A percentile compares a stretch with the other conserved stretches of the same genome.
These are phyloP conservation scores for Neria commutata DNA, from an alignment of 2,888 invertebrate species.

Conservation along the genomic window DNA sequence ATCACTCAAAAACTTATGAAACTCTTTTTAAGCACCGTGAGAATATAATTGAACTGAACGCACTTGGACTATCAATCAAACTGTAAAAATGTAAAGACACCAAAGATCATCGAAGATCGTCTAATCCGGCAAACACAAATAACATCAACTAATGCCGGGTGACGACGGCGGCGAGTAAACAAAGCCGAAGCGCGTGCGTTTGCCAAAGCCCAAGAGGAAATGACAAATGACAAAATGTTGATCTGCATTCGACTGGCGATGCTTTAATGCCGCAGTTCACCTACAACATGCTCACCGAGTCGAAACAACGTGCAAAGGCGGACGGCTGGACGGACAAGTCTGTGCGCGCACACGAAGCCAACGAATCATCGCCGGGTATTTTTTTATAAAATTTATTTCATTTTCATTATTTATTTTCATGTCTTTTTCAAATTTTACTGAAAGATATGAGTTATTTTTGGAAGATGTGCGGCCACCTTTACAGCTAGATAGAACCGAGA, in stretches of 20 bases:
- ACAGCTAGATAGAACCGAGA: neutral
- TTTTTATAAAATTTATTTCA: neutral
- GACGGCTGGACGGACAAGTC: neutral
- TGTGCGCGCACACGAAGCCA: neutral
- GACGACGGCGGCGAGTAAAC: neutral
- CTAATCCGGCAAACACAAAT: too few species aligned
- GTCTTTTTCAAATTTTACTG: neutral
- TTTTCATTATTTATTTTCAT: slow-evolving; percentile 1
- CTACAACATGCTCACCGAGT: too few species aligned
- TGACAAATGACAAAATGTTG: slow-evolving; percentile 14
- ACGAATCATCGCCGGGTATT: neutral
- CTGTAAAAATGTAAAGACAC: neutral
- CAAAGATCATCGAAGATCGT: neutral
- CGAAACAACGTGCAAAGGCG: neutral
- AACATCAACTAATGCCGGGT: neutral
- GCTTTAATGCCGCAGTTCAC: slow-evolving; percentile 1
- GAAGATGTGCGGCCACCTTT: slow-evolving; percentile 3
- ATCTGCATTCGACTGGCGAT: slow-evolving; percentile 2
- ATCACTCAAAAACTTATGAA: too few species aligned
- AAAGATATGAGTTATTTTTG: neutral
- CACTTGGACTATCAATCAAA: neutral
- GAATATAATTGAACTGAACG: neutral
- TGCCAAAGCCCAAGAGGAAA: neutral
- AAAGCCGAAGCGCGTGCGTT: neutral
- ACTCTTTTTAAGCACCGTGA: neutral